These are phyloP conservation scores for Pseudomugil tenellus DNA, from an alignment of 2,797 vertebrate species.

Conservation along the genomic window DNA sequence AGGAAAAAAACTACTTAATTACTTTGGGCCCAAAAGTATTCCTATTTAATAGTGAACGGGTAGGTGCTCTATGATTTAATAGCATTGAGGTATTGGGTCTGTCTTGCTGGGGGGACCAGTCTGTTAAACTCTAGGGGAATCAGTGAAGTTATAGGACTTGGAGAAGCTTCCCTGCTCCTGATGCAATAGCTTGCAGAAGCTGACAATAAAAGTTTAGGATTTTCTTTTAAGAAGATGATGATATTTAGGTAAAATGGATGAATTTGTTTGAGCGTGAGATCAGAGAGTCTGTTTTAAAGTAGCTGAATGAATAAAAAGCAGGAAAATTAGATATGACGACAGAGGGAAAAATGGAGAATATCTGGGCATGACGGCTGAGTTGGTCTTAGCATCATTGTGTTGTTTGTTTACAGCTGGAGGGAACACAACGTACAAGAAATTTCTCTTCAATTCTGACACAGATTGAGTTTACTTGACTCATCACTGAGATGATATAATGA, in stretches of 20 bases:
- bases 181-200: conserved; percentile 35
- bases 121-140: conserved; percentile 48
- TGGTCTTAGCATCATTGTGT: background rate
- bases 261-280: conserved; percentile 4
- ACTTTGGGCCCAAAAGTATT: conserved; percentile 21
- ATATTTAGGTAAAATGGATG: conserved; percentile 15
- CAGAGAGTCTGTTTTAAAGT: conserved; percentile 19
- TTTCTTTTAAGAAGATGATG: background rate
- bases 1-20: conserved; percentile 11
- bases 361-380: conserved; percentile 8
- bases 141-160: conserved; percentile 35
- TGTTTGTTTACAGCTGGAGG: conserved; percentile 25
- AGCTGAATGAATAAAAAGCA: conserved; percentile 7
- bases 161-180: conserved; percentile 23
- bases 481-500: conserved; percentile 47
- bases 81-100: conserved; percentile 10
- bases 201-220: conserved; percentile 9
- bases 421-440: conserved; percentile 8
- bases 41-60: conserved; percentile 56
- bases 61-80: conserved; percentile 45
- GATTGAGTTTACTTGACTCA: conserved; percentile 16
- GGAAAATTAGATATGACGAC: too few relatives aligned
- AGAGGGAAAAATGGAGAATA: background rate
- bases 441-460: conserved; percentile 30
- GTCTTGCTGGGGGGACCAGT: conserved; percentile 38